Percentiles rank a stretch among this genome's conserved stretches.
Conservation (phyloP, 2,888 invertebrate genomes). For the Dendrolimus houi region DNA sequence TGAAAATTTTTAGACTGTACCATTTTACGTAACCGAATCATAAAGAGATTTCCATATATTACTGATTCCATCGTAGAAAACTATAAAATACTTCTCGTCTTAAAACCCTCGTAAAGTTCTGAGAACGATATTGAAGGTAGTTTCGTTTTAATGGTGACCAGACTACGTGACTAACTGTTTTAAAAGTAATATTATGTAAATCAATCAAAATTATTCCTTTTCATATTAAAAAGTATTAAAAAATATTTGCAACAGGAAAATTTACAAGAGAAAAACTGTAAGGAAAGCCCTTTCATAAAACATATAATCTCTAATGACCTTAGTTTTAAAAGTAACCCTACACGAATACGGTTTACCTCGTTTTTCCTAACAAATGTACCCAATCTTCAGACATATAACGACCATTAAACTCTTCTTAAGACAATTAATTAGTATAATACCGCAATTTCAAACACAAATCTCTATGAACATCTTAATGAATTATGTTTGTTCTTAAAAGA, state of each 20-base stretch:
- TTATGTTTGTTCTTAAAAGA: conserved; percentile 64
- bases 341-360: neutral
- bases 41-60: conserved; percentile 37
- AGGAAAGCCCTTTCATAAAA: too few species aligned
- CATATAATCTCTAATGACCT: too few species aligned
- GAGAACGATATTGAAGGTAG: conserved; percentile 28
- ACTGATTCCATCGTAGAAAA: conserved; percentile 40
- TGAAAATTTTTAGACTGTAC: conserved; percentile 25
- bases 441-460: conserved; percentile 67
- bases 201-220: neutral
- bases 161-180: conserved; percentile 35
- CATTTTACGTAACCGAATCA: conserved; percentile 26
- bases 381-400: conserved; percentile 52
- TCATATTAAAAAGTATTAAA: too few species aligned
- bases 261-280: too few species aligned
- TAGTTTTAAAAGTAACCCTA: too few species aligned
- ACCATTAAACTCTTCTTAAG: conserved; percentile 58
- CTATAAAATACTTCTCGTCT: conserved; percentile 54
- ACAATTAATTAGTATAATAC: conserved; percentile 74
- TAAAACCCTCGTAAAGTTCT: conserved; percentile 45
- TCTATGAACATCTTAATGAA: conserved; percentile 53
- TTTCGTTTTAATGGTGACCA: conserved; percentile 40
- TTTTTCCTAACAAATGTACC: conserved; percentile 30
- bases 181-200: neutral
- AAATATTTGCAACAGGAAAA: too few species aligned